These are phyloP conservation scores for Lordiphosa clarofinis DNA, from an alignment of 1,140 invertebrate species.

Conservation along the genomic window DNA sequence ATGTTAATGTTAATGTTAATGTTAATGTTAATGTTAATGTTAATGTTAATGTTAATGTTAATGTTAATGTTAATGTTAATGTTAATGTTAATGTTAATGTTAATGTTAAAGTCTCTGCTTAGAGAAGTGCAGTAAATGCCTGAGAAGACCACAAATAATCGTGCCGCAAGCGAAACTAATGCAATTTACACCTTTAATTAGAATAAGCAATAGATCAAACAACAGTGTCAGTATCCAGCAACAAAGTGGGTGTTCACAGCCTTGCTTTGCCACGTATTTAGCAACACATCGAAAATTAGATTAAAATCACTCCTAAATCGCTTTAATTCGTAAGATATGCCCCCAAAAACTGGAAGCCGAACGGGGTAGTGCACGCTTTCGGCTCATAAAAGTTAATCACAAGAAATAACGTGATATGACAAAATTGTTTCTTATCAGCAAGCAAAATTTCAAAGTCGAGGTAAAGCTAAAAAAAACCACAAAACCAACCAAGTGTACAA, in stretches of 20 bases:
- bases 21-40: too few species aligned
- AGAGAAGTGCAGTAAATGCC: conserved; percentile 5
- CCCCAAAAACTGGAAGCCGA: neutral
- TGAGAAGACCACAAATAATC: conserved; percentile 28
- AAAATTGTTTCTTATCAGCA: conserved; percentile 35
- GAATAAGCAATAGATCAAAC: conserved; percentile 18
- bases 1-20: too few species aligned
- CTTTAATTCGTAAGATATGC: too few species aligned
- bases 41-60: too few species aligned
- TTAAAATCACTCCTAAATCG: too few species aligned
- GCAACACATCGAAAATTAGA: too few species aligned
- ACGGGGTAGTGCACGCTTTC: conserved; percentile 6
- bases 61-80: too few species aligned
- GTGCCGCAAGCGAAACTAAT: conserved; percentile 14
- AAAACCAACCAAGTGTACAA: conserved; percentile 3
- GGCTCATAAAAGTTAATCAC: conserved; percentile 16
- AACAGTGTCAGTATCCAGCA: neutral
- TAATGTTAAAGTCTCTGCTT: conserved; percentile 1
- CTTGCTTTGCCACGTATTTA: too few species aligned
- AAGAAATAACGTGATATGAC: conserved; percentile 7
- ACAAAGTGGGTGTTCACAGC: conserved; percentile 2
- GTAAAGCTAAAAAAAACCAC: conserved; percentile 36
- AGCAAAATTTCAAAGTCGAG: conserved; percentile 62
- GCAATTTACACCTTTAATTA: conserved; percentile 46
- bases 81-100: too few species aligned